These are phyloP conservation scores for Stegodyphus dumicola DNA, from an alignment of 1,140 invertebrate genomes.

Conservation along the genomic window DNA sequence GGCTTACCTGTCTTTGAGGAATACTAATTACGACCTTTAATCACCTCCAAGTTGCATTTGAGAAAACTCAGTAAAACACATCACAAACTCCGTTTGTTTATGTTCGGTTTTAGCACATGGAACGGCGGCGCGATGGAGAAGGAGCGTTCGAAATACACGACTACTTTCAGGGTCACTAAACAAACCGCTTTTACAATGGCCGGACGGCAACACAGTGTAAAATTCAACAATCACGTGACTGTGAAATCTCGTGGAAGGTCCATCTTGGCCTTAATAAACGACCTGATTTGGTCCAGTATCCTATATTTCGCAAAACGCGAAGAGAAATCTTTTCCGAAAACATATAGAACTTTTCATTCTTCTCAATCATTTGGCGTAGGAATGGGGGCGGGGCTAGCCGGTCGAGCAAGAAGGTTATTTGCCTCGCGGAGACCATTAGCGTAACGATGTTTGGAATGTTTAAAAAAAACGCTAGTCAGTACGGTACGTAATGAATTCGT, in stretches of 20 bases:
- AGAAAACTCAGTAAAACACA: too few relatives aligned
- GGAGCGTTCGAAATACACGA: too few relatives aligned
- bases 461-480: not conserved
- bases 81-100: too few relatives aligned
- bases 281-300: constrained; percentile 18
- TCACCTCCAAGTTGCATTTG: too few relatives aligned
- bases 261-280: constrained; percentile 44
- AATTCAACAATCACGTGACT: not conserved
- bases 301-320: constrained; percentile 21
- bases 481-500: not conserved
- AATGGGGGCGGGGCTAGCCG: constrained; percentile 25
- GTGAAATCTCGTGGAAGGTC: constrained; percentile 16
- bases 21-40: too few relatives aligned
- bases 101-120: too few relatives aligned
- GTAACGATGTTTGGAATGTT: constrained; percentile 18
- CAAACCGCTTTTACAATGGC: too few relatives aligned
- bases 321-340: constrained; percentile 1
- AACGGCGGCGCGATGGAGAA: too few relatives aligned
- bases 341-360: constrained; percentile 1
- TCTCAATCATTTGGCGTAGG: not conserved
- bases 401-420: constrained; percentile 56
- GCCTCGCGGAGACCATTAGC: constrained; percentile 25
- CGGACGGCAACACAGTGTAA: too few relatives aligned
- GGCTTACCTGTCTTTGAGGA: too few relatives aligned
- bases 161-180: too few relatives aligned